Evolutionary conservation across 2,888 invertebrate species (phyloP).

Genomic region (Eueremaeus valkanovi): DNA sequence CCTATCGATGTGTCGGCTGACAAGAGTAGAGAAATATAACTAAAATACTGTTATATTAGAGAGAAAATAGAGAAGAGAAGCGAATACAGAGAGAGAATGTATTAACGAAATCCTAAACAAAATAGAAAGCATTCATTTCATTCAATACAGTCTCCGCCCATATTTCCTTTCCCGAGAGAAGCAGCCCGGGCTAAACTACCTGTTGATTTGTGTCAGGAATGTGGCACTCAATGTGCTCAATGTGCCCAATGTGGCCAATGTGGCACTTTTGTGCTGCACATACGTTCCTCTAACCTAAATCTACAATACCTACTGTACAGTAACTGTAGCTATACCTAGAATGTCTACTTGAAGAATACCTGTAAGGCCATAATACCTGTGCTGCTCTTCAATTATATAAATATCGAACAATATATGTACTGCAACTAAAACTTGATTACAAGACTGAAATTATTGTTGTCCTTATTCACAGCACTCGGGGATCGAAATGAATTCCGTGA

Average conservation of each 20-base stretch:
- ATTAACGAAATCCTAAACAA: constrained; percentile 13
- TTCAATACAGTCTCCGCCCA: constrained; percentile 22
- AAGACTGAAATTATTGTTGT: neutral
- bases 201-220: constrained; percentile 28
- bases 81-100: too few relatives aligned
- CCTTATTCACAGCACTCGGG: neutral
- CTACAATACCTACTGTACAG: neutral
- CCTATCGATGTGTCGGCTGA: constrained; percentile 12
- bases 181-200: constrained; percentile 9
- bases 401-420: neutral
- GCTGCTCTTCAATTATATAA: too few relatives aligned
- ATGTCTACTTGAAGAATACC: constrained; percentile 10
- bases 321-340: too few relatives aligned
- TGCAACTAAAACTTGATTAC: neutral
- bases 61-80: neutral
- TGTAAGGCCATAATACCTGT: too few relatives aligned
- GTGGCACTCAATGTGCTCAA: too few relatives aligned
- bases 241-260: too few relatives aligned
- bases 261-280: constrained; percentile 17
- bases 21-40: constrained; percentile 1
- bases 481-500: neutral
- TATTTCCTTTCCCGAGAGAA: constrained; percentile 36
- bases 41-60: neutral
- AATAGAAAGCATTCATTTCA: constrained; percentile 32
- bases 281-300: constrained; percentile 24